phyloP scores from a whole-genome alignment of 2,113 vertebrate genomes.

The Corythaeola cristata region DNA sequence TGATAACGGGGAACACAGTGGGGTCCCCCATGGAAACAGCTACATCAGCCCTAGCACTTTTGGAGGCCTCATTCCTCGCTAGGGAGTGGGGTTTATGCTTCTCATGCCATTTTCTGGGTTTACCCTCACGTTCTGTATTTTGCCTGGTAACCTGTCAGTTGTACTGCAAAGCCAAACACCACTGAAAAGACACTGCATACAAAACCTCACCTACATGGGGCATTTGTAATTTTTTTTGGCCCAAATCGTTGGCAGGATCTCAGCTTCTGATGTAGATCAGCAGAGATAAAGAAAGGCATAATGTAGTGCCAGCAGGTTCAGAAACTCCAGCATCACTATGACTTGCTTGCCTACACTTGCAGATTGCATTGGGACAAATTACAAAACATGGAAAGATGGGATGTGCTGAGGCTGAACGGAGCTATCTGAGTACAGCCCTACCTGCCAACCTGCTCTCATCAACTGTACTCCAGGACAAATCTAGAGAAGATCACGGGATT shows the following conservation, averaged over 20 bases:
- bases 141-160: background rate
- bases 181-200: background rate
- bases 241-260: background rate
- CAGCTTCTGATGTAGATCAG: background rate
- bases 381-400: background rate
- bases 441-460: background rate
- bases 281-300: background rate
- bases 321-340: background rate
- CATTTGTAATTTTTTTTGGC: too few relatives aligned
- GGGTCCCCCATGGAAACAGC: background rate
- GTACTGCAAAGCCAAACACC: background rate
- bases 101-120: background rate
- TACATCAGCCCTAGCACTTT: background rate
- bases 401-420: background rate
- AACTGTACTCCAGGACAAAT: background rate
- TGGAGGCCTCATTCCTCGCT: background rate
- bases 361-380: background rate
- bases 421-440: background rate
- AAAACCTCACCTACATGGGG: background rate
- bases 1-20: background rate
- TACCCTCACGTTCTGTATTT: background rate
- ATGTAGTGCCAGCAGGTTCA: background rate
- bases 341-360: background rate
- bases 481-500: background rate
- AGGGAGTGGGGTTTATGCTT: background rate